These are phyloP conservation scores for Sturnira hondurensis DNA, from an alignment of 2,113 vertebrate genomes.

Conservation along the genomic window DNA sequence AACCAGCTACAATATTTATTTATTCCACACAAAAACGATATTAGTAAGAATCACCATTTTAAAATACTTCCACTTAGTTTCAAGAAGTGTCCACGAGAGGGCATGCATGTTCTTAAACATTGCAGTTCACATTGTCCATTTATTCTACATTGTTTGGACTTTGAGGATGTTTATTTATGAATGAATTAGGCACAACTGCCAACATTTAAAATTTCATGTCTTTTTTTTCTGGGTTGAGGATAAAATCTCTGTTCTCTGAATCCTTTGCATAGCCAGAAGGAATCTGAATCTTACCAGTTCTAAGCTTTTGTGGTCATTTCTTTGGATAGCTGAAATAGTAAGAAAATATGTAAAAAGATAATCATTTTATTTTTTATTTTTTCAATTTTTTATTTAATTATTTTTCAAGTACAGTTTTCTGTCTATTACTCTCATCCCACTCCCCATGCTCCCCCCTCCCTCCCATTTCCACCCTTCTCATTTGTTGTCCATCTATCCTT, in stretches of 20 bases:
- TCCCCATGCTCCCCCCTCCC: too few relatives aligned
- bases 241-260: neutral
- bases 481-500: too few relatives aligned
- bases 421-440: too few relatives aligned
- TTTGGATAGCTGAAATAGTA: neutral
- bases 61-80: neutral
- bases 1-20: neutral
- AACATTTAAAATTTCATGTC: neutral
- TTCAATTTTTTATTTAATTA: too few relatives aligned
- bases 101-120: neutral
- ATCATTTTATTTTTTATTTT: too few relatives aligned
- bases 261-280: neutral
- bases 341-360: neutral
- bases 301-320: neutral
- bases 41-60: neutral
- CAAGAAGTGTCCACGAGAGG: neutral
- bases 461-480: too few relatives aligned
- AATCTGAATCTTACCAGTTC: neutral
- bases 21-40: neutral
- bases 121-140: neutral
- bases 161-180: neutral
- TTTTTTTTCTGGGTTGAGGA: neutral
- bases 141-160: neutral
- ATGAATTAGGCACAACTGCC: neutral
- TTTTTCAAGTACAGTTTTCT: too few relatives aligned